Percentiles rank a stretch among this genome's conserved stretches.
These are phyloP conservation scores for Geotrupes spiniger DNA, from an alignment of 2,888 invertebrate species.

Conservation along the genomic window DNA sequence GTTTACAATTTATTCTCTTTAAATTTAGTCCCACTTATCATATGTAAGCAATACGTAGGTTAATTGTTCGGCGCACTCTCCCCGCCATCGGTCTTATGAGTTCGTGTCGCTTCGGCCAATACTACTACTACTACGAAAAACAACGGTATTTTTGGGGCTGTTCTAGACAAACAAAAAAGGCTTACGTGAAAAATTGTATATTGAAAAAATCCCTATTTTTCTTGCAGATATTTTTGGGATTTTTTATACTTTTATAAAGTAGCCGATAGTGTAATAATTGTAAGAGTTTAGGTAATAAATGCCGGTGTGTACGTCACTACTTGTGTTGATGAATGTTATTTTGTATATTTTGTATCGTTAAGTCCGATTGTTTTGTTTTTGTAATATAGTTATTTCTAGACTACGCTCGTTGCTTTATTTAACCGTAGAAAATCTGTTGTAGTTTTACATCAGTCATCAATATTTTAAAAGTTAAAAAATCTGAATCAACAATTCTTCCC, in stretches of 20 bases:
- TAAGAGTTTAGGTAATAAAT: slow-evolving; percentile 23
- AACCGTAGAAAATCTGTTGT: background rate
- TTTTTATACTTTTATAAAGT: slow-evolving; percentile 48
- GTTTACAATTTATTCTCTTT: too few relatives aligned
- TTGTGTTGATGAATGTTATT: slow-evolving; percentile 22
- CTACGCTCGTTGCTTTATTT: too few relatives aligned
- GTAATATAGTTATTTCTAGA: slow-evolving; percentile 42
- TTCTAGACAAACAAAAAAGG: slow-evolving; percentile 15
- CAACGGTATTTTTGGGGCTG: slow-evolving; percentile 22
- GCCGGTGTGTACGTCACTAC: slow-evolving; percentile 28
- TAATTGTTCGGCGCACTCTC: background rate
- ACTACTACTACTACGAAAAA: slow-evolving; percentile 15
- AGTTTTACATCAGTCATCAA: too few relatives aligned
- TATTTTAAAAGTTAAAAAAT: too few relatives aligned
- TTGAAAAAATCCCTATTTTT: slow-evolving; percentile 44
- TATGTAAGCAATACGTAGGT: background rate
- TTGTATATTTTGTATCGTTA: slow-evolving; percentile 43
- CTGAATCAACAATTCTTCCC: too few relatives aligned
- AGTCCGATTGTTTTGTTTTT: slow-evolving; percentile 40
- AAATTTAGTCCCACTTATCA: background rate
- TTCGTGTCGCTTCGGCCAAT: slow-evolving; percentile 7
- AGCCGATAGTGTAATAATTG: slow-evolving; percentile 20
- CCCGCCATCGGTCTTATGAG: background rate
- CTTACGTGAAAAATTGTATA: slow-evolving; percentile 15
- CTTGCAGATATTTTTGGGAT: slow-evolving; percentile 45